Conservation (phyloP, 1,140 invertebrate genomes). For the Anastatus disparis region DNA sequence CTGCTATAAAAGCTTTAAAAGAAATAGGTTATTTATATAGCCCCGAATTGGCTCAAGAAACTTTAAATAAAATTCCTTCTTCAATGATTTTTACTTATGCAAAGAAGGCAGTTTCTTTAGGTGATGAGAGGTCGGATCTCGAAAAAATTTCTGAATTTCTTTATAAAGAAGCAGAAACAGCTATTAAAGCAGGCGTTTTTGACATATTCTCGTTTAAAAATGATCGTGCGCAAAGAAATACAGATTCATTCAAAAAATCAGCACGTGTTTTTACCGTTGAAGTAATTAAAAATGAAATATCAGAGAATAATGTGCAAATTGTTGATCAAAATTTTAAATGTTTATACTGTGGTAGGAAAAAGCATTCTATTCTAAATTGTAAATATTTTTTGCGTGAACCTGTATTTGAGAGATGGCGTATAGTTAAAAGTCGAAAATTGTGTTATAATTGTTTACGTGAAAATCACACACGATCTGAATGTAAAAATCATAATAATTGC, state of each 20-base stretch:
- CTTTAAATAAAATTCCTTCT: background rate
- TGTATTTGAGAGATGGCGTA: too few relatives aligned
- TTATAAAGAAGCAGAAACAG: background rate
- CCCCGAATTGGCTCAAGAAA: background rate
- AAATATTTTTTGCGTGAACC: too few relatives aligned
- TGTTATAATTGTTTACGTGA: too few relatives aligned
- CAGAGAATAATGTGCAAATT: too few relatives aligned
- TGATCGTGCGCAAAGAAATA: too few relatives aligned
- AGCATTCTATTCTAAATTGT: too few relatives aligned
- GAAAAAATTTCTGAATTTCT: background rate
- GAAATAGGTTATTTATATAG: background rate
- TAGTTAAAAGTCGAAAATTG: too few relatives aligned
- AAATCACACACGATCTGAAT: too few relatives aligned
- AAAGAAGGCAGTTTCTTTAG: too few relatives aligned
- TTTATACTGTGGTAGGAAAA: too few relatives aligned
- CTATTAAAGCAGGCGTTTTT: too few relatives aligned
- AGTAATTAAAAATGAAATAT: background rate
- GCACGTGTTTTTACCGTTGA: background rate
- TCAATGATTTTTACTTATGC: background rate
- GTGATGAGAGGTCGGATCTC: background rate
- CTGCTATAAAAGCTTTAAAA: background rate
- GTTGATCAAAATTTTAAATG: background rate
- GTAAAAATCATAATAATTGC: background rate
- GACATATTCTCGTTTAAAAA: background rate
- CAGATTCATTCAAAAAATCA: too few relatives aligned